A percentile compares a stretch with the other conserved stretches of the same genome.
Evolutionary conservation across 2,113 vertebrate genomes (phyloP).

Genomic region (Onychostruthus taczanowskii): DNA sequence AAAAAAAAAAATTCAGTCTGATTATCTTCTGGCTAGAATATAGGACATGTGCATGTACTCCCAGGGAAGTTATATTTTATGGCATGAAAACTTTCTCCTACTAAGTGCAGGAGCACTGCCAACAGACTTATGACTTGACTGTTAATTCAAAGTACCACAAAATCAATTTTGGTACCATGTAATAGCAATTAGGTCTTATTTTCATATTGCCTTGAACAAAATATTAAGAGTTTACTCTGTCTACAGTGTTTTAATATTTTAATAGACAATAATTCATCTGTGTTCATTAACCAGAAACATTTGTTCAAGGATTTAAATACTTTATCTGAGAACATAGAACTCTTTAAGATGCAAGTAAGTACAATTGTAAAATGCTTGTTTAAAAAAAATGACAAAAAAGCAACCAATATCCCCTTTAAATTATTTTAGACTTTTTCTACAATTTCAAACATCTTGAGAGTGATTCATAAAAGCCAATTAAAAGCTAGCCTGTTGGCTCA

Average conservation of each 20-base stretch:
- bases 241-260: not conserved
- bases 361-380: not conserved
- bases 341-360: not conserved
- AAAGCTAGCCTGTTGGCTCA: constrained; percentile 53
- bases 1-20: not conserved
- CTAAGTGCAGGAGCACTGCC: not conserved
- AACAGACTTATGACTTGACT: not conserved
- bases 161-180: not conserved
- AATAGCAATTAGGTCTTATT: not conserved
- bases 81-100: not conserved
- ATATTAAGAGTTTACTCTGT: not conserved
- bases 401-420: not conserved
- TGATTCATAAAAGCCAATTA: constrained; percentile 67
- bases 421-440: not conserved
- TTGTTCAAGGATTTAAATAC: not conserved
- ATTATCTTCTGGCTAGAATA: not conserved
- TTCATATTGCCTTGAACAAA: not conserved
- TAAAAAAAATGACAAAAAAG: not conserved
- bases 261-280: not conserved
- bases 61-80: not conserved
- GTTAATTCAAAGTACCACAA: not conserved
- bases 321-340: not conserved
- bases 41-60: not conserved
- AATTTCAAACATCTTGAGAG: constrained; percentile 29
- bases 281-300: not conserved